Evolutionary conservation across 2,888 invertebrate genomes (phyloP), one percentile per base, ranked within the genome.

Genomic region (Nysson spinosus): DNA sequence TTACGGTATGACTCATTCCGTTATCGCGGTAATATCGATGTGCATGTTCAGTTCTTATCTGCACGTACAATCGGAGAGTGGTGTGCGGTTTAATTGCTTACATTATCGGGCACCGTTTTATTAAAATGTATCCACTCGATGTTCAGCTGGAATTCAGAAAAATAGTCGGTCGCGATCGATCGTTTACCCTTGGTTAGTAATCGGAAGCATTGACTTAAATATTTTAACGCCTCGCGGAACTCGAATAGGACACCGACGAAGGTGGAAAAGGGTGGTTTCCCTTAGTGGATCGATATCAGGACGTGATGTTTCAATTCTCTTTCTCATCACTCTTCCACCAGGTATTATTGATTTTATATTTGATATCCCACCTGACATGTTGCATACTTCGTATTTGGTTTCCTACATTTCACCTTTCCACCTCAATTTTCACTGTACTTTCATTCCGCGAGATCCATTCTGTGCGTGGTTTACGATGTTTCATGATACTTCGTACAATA

Each of bases 151-250:
- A 75, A 75, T 78, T 72, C 78, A 65, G 32, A 56, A 52, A 63
- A 61, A 67, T 70, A 75, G 75, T 69, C 72, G 73, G 69, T 70
- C 57, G 71, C 75, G 77, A 78, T 79, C 69, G 76, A 81, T 75
- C 74, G 72, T 76, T 69, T 63, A 62, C 60, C 42, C 51, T 20
- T 28, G 19, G 20, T 14, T 32, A 39, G 61, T 43, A 24, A 52
- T 47, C 26, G 43, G 20, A 61, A 50, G 66, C 55, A 68, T 78
- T 74, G 71, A 60, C 69, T 60, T 80, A 74, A 81, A 81, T 80
- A 78, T 74, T 77, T 78, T 71, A 78, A 68, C 69, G 51, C 40
- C 50, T 54, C 51, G 42, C 44, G 19, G 51, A 51, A 46, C 22
- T 16, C 24, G 9, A 4, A n/a, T 24, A 9, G 34, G 22, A 35